Conservation (phyloP, 2,797 vertebrate genomes). For the Euthynnus affinis region DNA sequence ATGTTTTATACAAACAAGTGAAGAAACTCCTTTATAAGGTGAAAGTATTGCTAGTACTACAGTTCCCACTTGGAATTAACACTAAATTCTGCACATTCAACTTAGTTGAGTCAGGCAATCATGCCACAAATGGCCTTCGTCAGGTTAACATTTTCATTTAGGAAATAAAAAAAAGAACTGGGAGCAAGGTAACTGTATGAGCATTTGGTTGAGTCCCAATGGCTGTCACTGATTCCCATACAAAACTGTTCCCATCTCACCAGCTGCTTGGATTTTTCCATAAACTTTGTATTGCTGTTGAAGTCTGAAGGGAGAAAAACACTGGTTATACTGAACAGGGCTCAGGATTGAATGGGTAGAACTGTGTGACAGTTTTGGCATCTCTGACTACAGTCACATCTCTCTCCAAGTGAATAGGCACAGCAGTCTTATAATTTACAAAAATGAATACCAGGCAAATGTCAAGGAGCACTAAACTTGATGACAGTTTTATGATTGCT, state of each 20-base stretch:
- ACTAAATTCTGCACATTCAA: not conserved
- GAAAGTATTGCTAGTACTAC: not conserved
- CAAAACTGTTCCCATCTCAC: not conserved
- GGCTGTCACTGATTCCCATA: no score
- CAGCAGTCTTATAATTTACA: not conserved
- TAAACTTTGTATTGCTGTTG: not conserved
- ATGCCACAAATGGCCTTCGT: not conserved
- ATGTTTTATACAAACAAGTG: no score
- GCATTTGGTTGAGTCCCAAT: not conserved
- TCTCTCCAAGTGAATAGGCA: not conserved
- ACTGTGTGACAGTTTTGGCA: no score
- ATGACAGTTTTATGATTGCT: not conserved
- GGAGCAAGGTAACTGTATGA: no score
- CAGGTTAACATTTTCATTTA: not conserved
- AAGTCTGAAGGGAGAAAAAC: no score
- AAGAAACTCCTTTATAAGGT: no score
- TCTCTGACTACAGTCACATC: no score
- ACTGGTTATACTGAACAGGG: no score
- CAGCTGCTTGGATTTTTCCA: not conserved
- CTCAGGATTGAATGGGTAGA: no score
- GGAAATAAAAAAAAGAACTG: not conserved
- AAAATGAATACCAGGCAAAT: not conserved
- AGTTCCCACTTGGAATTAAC: not conserved
- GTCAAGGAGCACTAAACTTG: not conserved
- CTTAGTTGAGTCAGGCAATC: not conserved